phyloP scores from a whole-genome alignment of 2,113 vertebrate genomes.

The Gulo gulo region DNA sequence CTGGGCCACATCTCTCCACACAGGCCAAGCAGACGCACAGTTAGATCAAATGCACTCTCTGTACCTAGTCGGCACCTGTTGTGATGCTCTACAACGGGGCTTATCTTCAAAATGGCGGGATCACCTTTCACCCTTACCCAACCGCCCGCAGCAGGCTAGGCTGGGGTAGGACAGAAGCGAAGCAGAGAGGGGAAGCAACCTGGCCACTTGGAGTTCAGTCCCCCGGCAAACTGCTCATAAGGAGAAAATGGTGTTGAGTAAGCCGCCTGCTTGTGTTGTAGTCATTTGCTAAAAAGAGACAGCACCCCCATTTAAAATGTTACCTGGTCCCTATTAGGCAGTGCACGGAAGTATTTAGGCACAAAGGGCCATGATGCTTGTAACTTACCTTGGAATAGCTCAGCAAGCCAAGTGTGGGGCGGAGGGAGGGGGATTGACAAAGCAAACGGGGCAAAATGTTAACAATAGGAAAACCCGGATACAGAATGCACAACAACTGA shows the following conservation, averaged over 20 bases:
- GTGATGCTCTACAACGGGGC: neutral
- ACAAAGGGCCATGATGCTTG: neutral
- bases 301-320: neutral
- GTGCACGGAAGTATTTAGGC: neutral
- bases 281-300: neutral
- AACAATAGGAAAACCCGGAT: neutral
- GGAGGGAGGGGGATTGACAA: neutral
- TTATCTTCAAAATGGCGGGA: neutral
- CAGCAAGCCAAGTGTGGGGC: neutral
- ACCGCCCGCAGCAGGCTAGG: neutral
- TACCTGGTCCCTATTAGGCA: neutral
- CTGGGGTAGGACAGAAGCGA: rapidly evolving
- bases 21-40: neutral
- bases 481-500: neutral
- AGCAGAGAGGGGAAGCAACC: neutral
- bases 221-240: neutral
- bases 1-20: rapidly evolving
- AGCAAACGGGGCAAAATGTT: neutral
- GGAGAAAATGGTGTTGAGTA: neutral
- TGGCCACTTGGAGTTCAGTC: neutral
- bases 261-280: neutral
- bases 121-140: neutral
- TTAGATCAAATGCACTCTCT: neutral
- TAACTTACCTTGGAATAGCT: conserved; percentile 27
- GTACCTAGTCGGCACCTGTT: too few species aligned